phyloP scores from a whole-genome alignment of 2,888 invertebrate genomes.

The Rhamphomyia laevipes region DNA sequence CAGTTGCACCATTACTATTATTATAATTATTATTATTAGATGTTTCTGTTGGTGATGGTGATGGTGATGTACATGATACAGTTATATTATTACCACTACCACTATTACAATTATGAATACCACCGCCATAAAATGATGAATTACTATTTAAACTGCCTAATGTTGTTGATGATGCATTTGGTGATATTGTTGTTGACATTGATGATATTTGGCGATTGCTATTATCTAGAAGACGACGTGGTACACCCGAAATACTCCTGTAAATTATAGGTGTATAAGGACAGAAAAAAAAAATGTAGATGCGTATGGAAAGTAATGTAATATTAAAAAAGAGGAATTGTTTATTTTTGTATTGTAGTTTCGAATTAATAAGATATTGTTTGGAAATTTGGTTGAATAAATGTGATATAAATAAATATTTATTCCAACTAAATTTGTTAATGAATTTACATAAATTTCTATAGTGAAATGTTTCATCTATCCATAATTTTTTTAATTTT shows the following conservation, averaged over 20 bases:
- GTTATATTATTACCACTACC: conserved; percentile 1
- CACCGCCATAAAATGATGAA: conserved; percentile 3
- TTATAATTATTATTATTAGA: conserved; percentile 10
- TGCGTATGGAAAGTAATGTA: too few species aligned
- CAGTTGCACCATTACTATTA: neutral
- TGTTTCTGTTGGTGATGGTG: conserved; percentile 14
- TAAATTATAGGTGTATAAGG: too few species aligned
- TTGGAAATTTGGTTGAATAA: too few species aligned
- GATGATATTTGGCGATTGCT: conserved; percentile 30
- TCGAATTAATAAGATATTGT: too few species aligned
- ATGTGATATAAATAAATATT: too few species aligned
- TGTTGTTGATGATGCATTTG: conserved; percentile 17
- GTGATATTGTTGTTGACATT: conserved; percentile 21
- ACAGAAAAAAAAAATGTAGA: too few species aligned
- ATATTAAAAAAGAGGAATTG: too few species aligned
- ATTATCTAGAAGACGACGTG: conserved; percentile 35
- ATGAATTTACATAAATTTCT: too few species aligned
- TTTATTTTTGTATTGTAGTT: too few species aligned
- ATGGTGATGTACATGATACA: conserved; percentile 7
- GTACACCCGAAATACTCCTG: conserved; percentile 37
- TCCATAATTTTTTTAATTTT: too few species aligned
- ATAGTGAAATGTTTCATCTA: too few species aligned
- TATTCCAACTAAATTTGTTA: too few species aligned
- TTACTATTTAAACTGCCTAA: conserved; percentile 4
- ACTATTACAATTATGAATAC: conserved; percentile 15